phyloP scores from a whole-genome alignment of 1,140 invertebrate genomes.

The Drosophila hydei region DNA sequence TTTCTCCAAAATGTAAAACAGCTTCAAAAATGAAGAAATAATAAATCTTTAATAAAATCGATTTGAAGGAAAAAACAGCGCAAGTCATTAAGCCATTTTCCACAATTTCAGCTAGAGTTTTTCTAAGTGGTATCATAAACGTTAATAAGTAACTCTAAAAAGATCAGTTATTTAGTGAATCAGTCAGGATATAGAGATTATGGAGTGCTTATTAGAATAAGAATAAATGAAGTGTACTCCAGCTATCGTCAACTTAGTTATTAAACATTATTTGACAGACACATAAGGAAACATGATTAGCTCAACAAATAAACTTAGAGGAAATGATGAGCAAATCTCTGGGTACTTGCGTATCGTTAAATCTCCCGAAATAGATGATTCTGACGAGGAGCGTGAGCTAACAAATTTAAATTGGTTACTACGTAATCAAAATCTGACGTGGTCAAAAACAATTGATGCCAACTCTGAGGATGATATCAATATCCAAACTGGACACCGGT shows the following conservation, averaged over 20 bases:
- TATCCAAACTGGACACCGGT: not conserved
- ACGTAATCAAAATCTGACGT: slow-evolving; percentile 68
- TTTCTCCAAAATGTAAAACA: no score
- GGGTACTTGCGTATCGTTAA: not conserved
- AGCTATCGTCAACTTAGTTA: no score
- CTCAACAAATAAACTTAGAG: not conserved
- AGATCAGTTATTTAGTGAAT: no score
- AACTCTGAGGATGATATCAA: slow-evolving; percentile 34
- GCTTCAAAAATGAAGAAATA: no score
- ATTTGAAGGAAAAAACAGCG: no score
- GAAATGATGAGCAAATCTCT: not conserved
- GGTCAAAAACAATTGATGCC: slow-evolving; percentile 56
- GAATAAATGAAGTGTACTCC: no score
- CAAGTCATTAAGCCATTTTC: no score
- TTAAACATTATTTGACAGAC: not conserved
- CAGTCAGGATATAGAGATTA: no score
- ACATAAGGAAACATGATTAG: slow-evolving; percentile 4
- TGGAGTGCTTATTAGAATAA: not conserved
- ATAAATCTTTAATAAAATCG: no score
- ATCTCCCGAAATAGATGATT: slow-evolving; percentile 35
- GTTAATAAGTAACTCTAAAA: no score
- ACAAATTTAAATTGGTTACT: slow-evolving; percentile 79
- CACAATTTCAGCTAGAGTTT: no score
- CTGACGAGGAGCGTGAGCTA: slow-evolving; percentile 70
- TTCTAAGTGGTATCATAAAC: no score